Evolutionary conservation across 2,113 vertebrate species (phyloP), one percentile per base, ranked within the genome.

Genomic region (Equus przewalskii): DNA sequence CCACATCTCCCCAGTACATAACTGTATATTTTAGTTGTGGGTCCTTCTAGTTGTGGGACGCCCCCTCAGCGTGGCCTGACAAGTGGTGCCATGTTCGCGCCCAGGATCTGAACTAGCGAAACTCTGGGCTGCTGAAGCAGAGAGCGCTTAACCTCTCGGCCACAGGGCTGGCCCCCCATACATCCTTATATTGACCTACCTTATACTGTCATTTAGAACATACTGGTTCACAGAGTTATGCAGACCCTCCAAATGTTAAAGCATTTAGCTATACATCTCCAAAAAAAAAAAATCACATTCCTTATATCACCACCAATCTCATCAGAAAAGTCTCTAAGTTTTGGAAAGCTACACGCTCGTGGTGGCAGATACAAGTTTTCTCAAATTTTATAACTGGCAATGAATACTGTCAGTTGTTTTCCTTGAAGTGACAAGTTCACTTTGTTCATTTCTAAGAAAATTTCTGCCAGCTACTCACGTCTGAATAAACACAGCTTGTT

Each of bases 381-480:
- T 94, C 41, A 8, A 64, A 69, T 75, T 82, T 76, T 87, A 26
- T 69, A 69, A 80, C 2, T 4, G 81, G 51, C 51, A 96, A 87
- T 62, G 62, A 81, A 73, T 70, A 90, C 26, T 86, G 75, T 69
- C 49, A 73, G 14, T 65, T 89, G 11, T 93, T 83, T 83, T 75
- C 62, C 16, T 78, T 78, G 60, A 84, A 95, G 54, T 78, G 36
- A 58, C 44, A 97, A 79, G 56, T 64, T 96, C 30, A 87, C 26
- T 89, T 82, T 62, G 60, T 64, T 96, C 64, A 85, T 72, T 88
- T 88, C 28, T 94, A 51, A 83, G 83, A 95, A 94, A 88, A 46
- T 60, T 19, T 60, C 69, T 89, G 44, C n/a, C 91, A 96, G 64
- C 41, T 70, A 92, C 11, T 22, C 60, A 78, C 54, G 28, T 54